Evolutionary conservation across 2,888 invertebrate genomes (phyloP).

Genomic region (Acanthacorydalis orientalis): DNA sequence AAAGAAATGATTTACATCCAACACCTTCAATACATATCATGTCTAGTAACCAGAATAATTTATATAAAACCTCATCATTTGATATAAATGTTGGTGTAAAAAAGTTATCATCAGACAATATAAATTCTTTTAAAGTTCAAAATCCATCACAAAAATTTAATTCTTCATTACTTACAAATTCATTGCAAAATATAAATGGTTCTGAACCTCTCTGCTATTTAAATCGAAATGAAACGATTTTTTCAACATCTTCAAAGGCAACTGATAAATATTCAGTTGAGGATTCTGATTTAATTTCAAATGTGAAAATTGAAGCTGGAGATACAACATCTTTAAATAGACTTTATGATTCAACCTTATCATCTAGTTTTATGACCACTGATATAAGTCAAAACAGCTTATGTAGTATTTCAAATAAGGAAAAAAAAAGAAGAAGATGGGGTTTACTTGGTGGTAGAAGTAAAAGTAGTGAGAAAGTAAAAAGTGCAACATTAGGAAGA

Average conservation of each 20-base stretch:
- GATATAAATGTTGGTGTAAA: background rate
- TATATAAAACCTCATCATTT: background rate
- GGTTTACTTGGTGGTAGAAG: constrained; percentile 47
- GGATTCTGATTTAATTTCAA: background rate
- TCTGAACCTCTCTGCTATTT: background rate
- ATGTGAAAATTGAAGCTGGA: background rate
- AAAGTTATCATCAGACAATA: too few species aligned
- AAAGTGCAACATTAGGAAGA: constrained; percentile 52
- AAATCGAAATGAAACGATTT: background rate
- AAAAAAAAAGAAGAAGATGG: constrained; percentile 45
- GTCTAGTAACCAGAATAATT: background rate
- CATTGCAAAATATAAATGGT: background rate
- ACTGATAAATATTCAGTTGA: background rate
- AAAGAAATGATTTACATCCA: background rate
- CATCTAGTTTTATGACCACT: background rate
- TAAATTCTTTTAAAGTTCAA: too few species aligned
- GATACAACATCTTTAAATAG: too few species aligned
- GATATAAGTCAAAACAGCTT: constrained; percentile 7
- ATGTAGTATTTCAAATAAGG: constrained; percentile 6
- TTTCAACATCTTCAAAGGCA: background rate
- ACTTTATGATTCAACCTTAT: background rate
- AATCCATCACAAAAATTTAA: too few species aligned
- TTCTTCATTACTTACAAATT: background rate
- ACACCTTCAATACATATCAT: background rate
- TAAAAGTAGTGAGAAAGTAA: constrained; percentile 37